Base-by-base conservation (phyloP, 2,113 vertebrate species). In the Eublepharis macularius region DNA sequence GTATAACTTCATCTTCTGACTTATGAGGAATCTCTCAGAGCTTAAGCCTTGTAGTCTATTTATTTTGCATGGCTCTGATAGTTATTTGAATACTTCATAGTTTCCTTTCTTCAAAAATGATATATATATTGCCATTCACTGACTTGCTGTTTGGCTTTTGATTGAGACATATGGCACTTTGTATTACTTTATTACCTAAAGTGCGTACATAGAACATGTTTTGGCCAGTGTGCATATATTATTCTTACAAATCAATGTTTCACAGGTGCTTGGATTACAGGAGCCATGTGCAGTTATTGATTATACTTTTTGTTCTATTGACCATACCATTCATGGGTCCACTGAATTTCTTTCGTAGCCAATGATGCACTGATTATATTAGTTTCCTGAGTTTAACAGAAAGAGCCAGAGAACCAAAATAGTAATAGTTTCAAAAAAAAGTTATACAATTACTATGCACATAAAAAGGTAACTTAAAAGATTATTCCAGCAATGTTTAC, bases 61-160 rank as follows among this genome's bases (percentile, higher is more conserved):
- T 21, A 76, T 78, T 82, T 87, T 77, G 80, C 34, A n/a, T 0
- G 32, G 43, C 70, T 89, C 81, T 36, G 78, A 4, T 3, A 13
- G 36, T 91, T 72, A 57, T 88, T 26, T 82, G 45, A 75, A 86
- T 70, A 73, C 82, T 87, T 79, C 87, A 85, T 6, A 87, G 86
- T 68, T 87, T 87, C 76, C 54, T 84, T 84, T 81, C 80, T 89
- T 80, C 29, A 0, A 72, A 75, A 41, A 14, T 60, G 47, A 69
- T 1, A 0, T 0, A 60, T 29, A 17, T 66, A 26, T 66, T 66
- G 1, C 16, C 74, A 8, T 57, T 0, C 34, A 76, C 34, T 86
- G 86, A 94, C 90, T 91, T 90, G 87, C 81, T 45, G 7, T 17
- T 87, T 89, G 87, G 79, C 90, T 92, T 57, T 80, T 92, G 89